A percentile compares a stretch with the other conserved stretches of the same genome.
These are phyloP conservation scores for Scolopax bukidnonensis DNA, from an alignment of 2,797 vertebrate genomes.

Conservation along the genomic window DNA sequence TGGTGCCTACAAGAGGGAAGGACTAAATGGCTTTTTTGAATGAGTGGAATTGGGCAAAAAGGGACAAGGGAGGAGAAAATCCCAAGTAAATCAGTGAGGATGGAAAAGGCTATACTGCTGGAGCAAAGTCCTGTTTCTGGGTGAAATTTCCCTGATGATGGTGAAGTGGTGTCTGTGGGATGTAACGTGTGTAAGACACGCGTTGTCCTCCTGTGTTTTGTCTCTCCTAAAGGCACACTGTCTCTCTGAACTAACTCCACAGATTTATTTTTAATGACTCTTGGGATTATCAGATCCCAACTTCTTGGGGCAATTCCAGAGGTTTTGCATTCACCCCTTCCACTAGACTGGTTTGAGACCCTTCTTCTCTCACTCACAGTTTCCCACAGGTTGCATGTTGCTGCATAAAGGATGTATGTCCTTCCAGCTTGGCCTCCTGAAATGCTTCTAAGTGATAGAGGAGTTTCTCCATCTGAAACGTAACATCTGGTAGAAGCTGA, in stretches of 20 bases:
- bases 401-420: not conserved
- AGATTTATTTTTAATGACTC: not conserved
- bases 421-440: not conserved
- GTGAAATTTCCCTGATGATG: not conserved
- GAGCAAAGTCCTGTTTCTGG: not conserved
- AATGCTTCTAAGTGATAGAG: not conserved
- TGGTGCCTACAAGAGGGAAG: not conserved
- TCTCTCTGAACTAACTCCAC: not conserved
- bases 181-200: accelerated
- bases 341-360: not conserved
- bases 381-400: not conserved
- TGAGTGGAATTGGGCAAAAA: not conserved
- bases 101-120: not conserved
- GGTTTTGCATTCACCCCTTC: not conserved
- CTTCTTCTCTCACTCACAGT: not conserved
- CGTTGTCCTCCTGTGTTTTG: not conserved
- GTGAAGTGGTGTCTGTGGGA: not conserved
- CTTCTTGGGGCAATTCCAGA: not conserved
- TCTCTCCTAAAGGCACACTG: not conserved
- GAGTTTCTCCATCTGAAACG: not conserved
- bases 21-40: not conserved
- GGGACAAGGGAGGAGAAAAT: not conserved
- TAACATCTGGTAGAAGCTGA: accelerated
- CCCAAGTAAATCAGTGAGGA: not conserved
- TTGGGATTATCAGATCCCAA: accelerated